Conservation (phyloP, 1,140 invertebrate species). For the Bacillus rossius region DNA sequence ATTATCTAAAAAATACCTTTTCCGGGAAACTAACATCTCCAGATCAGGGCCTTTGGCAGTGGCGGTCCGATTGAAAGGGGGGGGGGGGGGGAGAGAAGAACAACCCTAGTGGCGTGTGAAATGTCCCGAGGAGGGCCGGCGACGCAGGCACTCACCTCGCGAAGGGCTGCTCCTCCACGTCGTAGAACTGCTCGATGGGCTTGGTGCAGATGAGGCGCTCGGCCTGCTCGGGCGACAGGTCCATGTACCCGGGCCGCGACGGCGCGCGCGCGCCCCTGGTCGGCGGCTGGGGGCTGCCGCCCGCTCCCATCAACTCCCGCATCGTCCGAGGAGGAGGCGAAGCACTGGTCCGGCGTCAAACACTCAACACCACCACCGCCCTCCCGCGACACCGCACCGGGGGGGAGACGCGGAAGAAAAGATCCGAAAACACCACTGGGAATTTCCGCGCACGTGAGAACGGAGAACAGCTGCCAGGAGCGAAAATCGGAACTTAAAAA, state of each 20-base stretch:
- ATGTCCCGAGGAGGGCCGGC: neutral
- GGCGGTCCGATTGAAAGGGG: too few species aligned
- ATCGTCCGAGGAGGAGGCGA: neutral
- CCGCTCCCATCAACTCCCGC: conserved; percentile 4
- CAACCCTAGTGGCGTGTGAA: too few species aligned
- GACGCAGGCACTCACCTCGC: conserved; percentile 38
- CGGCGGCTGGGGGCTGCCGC: neutral
- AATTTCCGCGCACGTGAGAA: too few species aligned
- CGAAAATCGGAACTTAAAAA: too few species aligned
- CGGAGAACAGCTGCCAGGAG: too few species aligned
- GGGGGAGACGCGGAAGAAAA: too few species aligned
- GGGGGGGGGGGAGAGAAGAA: too few species aligned
- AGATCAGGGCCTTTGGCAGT: too few species aligned
- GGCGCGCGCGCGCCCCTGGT: conserved; percentile 32
- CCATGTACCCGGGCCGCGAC: conserved; percentile 45
- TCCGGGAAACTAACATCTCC: too few species aligned
- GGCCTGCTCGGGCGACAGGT: conserved; percentile 43
- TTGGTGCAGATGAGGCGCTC: conserved; percentile 45
- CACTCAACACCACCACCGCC: neutral
- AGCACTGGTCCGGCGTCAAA: neutral
- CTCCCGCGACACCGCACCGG: neutral
- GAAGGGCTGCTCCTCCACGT: conserved; percentile 48
- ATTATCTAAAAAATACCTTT: too few species aligned
- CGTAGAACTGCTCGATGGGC: conserved; percentile 46
- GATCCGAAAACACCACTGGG: too few species aligned